A percentile compares a stretch with the other conserved stretches of the same genome.
Conservation (phyloP, 2,797 vertebrate species). For the Phataginus tetradactyla region DNA sequence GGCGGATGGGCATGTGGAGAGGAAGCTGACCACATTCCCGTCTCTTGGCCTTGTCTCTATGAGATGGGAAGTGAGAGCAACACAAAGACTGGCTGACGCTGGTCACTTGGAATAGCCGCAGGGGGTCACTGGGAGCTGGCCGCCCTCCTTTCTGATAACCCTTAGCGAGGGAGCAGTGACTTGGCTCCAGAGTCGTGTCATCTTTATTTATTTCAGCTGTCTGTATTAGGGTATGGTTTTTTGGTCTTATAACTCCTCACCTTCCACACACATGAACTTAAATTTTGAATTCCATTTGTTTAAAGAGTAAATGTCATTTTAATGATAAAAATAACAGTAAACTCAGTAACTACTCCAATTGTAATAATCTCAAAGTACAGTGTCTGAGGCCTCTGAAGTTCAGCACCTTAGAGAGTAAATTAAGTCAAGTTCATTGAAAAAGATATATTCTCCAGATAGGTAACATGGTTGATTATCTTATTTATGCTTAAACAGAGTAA, state of each 20-base stretch:
- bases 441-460: conserved; percentile 85
- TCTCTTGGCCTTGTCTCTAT: neutral
- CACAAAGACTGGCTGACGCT: conserved; percentile 16
- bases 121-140: neutral
- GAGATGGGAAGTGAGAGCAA: neutral
- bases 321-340: conserved; percentile 76
- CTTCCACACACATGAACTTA: conserved; percentile 67
- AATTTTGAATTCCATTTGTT: conserved; percentile 76
- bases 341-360: conserved; percentile 74
- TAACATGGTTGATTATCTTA: conserved; percentile 83
- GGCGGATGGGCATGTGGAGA: neutral
- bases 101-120: neutral
- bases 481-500: conserved; percentile 84
- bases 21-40: neutral
- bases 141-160: conserved; percentile 49
- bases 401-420: conserved; percentile 88
- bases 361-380: conserved; percentile 81
- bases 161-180: conserved; percentile 63
- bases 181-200: conserved; percentile 48
- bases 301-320: conserved; percentile 81
- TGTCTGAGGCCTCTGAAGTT: conserved; percentile 84
- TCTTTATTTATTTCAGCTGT: conserved; percentile 63
- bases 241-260: conserved; percentile 75
- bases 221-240: conserved; percentile 31
- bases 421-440: conserved; percentile 88